A percentile compares a stretch with the other conserved stretches of the same genome.
These are phyloP conservation scores for Ctenomys sociabilis DNA, from an alignment of 2,113 vertebrate species.

Conservation along the genomic window DNA sequence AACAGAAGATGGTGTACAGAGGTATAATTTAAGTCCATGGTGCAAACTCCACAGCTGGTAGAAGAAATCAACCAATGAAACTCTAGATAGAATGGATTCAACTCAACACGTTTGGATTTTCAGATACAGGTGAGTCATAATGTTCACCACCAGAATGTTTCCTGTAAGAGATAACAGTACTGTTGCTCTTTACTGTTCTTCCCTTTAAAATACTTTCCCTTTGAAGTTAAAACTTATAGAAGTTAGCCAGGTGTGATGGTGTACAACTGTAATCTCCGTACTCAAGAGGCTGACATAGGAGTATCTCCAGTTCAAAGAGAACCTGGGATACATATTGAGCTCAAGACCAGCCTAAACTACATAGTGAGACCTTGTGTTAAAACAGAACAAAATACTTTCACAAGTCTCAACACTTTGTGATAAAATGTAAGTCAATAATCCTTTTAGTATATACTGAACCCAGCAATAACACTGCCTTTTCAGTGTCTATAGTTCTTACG, in stretches of 20 bases:
- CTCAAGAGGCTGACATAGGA: not conserved
- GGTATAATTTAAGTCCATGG: not conserved
- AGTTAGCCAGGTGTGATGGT: not conserved
- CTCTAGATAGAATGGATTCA: slow-evolving; percentile 49
- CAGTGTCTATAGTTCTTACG: slow-evolving; percentile 45
- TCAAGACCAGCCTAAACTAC: not conserved
- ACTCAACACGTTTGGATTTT: slow-evolving; percentile 49
- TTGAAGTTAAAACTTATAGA: slow-evolving; percentile 59
- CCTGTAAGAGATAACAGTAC: not conserved
- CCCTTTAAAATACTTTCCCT: slow-evolving; percentile 13
- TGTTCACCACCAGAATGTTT: slow-evolving; percentile 18
- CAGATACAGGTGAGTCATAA: not conserved
- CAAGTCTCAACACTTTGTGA: slow-evolving; percentile 37
- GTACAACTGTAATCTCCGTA: not conserved
- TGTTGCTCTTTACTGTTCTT: not conserved
- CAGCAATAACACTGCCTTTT: slow-evolving; percentile 28
- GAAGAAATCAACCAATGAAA: slow-evolving; percentile 14
- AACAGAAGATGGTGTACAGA: not conserved
- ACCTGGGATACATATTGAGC: not conserved
- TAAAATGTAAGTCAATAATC: slow-evolving; percentile 33
- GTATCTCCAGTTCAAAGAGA: not conserved
- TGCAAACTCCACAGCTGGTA: not conserved
- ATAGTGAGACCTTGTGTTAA: not conserved
- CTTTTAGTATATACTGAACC: slow-evolving; percentile 43
- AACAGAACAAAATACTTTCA: not conserved